A percentile compares a stretch with the other conserved stretches of the same genome.
Conservation (phyloP, 2,797 vertebrate genomes). For the Falco cherrug region DNA sequence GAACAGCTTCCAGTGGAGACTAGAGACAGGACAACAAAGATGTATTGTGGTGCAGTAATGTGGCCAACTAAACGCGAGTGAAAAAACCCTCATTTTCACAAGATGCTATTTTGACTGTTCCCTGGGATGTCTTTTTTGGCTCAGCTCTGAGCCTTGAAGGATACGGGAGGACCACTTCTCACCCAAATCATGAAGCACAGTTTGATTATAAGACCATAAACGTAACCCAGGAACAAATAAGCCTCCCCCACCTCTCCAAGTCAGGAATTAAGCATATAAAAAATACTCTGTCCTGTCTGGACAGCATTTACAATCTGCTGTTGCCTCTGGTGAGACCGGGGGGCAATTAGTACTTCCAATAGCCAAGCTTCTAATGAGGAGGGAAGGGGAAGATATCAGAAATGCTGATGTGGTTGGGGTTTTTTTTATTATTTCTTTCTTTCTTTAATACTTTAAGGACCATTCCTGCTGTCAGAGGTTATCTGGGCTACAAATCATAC, state of each 20-base stretch:
- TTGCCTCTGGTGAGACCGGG: neutral
- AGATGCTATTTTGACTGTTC: neutral
- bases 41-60: neutral
- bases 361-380: neutral
- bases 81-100: neutral
- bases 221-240: neutral
- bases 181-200: neutral
- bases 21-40: neutral
- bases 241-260: neutral
- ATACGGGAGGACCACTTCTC: neutral
- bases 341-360: neutral
- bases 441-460: neutral
- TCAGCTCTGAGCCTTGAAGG: neutral
- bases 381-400: neutral
- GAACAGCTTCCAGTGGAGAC: neutral
- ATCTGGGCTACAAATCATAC: neutral
- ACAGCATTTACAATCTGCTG: neutral
- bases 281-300: neutral
- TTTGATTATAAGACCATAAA: neutral
- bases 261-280: neutral
- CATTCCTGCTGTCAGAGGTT: neutral
- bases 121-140: neutral
- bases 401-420: neutral
- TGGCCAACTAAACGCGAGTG: neutral
- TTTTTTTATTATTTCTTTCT: rapidly evolving